These are phyloP conservation scores for Antitype chi DNA, from an alignment of 2,888 invertebrate genomes.

Conservation along the genomic window DNA sequence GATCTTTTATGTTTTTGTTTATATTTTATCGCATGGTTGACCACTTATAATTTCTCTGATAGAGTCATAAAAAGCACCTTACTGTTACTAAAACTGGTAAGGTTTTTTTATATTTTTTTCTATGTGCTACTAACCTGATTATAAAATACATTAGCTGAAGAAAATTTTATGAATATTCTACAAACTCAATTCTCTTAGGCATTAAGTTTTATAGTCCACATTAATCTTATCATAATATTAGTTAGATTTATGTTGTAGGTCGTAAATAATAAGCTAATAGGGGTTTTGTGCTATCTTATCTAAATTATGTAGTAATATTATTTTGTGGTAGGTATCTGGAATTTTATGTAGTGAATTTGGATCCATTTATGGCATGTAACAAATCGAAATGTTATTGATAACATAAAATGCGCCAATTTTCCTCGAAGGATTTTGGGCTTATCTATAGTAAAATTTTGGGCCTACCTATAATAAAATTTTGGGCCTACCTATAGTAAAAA, in stretches of 20 bases:
- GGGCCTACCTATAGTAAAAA: too few species aligned
- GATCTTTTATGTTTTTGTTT: too few species aligned
- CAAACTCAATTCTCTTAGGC: slow-evolving; percentile 40
- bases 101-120: neutral
- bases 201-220: slow-evolving; percentile 40
- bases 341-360: slow-evolving; percentile 1
- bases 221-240: slow-evolving; percentile 59
- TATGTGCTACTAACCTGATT: slow-evolving; percentile 4
- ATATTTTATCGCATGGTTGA: too few species aligned
- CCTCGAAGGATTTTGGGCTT: too few species aligned
- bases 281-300: slow-evolving; percentile 41
- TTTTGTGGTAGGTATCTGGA: neutral
- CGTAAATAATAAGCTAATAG: slow-evolving; percentile 52
- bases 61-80: neutral
- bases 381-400: neutral
- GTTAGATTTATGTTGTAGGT: slow-evolving; percentile 34
- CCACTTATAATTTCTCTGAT: neutral
- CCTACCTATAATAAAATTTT: too few species aligned
- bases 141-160: slow-evolving; percentile 6
- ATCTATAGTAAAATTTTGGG: too few species aligned
- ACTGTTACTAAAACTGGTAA: neutral
- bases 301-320: slow-evolving; percentile 27
- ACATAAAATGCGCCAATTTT: too few species aligned
- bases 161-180: slow-evolving; percentile 33
- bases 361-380: neutral